Conservation (phyloP, 2,113 vertebrate genomes). For the Ctenomys sociabilis region DNA sequence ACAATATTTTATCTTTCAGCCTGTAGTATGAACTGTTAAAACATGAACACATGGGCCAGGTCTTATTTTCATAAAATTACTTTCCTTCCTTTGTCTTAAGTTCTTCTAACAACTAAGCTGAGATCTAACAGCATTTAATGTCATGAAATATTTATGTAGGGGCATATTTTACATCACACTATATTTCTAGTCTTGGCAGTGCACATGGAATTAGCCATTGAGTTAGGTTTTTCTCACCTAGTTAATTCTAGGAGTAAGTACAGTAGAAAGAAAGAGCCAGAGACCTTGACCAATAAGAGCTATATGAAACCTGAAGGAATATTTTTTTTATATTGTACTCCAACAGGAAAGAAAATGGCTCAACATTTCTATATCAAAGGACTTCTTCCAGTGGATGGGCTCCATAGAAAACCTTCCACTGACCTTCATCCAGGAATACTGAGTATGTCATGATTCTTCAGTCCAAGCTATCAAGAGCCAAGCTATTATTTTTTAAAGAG, state of each 20-base stretch:
- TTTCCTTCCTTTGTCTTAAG: conserved; percentile 59
- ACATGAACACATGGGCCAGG: conserved; percentile 22
- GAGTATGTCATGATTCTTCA: conserved; percentile 15
- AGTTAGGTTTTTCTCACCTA: conserved; percentile 72
- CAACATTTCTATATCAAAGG: conserved; percentile 17
- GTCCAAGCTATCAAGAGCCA: conserved; percentile 58
- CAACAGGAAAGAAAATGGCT: conserved; percentile 36
- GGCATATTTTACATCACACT: conserved; percentile 70
- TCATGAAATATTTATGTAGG: conserved; percentile 70
- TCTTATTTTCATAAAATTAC: conserved; percentile 62
- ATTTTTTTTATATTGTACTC: neutral
- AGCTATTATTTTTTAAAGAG: conserved; percentile 53
- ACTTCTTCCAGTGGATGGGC: neutral
- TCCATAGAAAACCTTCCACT: conserved; percentile 23
- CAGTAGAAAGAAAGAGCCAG: conserved; percentile 56
- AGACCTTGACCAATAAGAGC: conserved; percentile 57
- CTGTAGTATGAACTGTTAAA: conserved; percentile 54
- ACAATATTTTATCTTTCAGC: conserved; percentile 51
- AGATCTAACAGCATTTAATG: conserved; percentile 61
- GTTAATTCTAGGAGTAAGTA: conserved; percentile 65
- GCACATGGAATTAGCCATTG: conserved; percentile 69
- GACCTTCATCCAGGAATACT: conserved; percentile 25
- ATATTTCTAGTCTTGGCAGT: conserved; percentile 74
- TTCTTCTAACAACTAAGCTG: conserved; percentile 62
- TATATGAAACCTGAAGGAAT: conserved; percentile 52